Percentiles rank a stretch among this genome's conserved stretches.
Evolutionary conservation across 2,888 invertebrate genomes (phyloP).

Genomic region (Coelopa pilipes): DNA sequence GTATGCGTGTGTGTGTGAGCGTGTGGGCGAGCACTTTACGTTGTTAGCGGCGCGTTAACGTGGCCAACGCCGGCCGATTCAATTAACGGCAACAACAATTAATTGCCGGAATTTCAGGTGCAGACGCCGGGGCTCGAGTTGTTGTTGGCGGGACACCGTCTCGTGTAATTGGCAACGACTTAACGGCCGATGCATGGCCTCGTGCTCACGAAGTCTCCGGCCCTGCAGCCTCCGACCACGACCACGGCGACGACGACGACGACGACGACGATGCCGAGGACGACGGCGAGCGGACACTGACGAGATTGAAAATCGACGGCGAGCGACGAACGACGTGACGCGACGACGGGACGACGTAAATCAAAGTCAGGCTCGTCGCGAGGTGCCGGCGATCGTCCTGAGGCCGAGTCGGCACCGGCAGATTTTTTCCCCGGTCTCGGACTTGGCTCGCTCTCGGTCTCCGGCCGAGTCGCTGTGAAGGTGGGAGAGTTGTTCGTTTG

Average conservation of each 20-base stretch:
- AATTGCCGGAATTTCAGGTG: not conserved
- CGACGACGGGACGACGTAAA: constrained; percentile 1
- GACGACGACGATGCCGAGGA: too few species aligned
- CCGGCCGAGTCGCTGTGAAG: not conserved
- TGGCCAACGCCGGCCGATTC: too few species aligned
- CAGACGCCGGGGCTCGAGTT: not conserved
- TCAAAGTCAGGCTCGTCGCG: constrained; percentile 19
- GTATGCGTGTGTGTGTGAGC: not conserved
- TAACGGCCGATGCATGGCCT: too few species aligned
- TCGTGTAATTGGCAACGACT: too few species aligned
- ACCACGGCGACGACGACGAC: too few species aligned
- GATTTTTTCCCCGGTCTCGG: not conserved
- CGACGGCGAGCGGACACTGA: too few species aligned
- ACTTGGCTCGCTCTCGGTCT: not conserved
- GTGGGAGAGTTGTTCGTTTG: too few species aligned
- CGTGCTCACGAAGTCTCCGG: too few species aligned
- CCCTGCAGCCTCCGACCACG: too few species aligned
- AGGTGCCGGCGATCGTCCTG: not conserved
- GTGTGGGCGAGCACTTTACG: not conserved
- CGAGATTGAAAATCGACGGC: too few species aligned
- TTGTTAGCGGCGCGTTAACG: not conserved
- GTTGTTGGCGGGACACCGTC: not conserved
- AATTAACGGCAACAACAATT: not conserved
- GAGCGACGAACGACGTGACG: not conserved
- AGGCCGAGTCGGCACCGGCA: constrained; percentile 12